A percentile compares a stretch with the other conserved stretches of the same genome.
Evolutionary conservation across 2,888 invertebrate species (phyloP).

Genomic region (Parnassius smintheus): DNA sequence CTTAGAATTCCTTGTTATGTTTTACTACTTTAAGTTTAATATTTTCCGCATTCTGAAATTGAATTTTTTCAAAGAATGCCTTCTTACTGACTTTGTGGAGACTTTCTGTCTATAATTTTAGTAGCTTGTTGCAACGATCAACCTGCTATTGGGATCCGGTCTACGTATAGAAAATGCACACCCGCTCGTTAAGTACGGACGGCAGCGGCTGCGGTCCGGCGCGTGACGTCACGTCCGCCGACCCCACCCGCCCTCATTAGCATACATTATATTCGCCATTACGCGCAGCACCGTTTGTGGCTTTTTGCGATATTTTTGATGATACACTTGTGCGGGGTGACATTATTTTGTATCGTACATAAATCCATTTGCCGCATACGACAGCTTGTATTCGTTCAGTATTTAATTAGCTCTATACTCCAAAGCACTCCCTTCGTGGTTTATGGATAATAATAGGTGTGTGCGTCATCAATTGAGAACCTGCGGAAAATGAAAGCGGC

Average conservation of each 20-base stretch:
- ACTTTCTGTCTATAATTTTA: conserved; percentile 17
- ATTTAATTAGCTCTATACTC: conserved; percentile 36
- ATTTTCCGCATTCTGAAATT: not conserved
- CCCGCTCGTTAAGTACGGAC: conserved; percentile 69
- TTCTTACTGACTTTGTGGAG: not conserved
- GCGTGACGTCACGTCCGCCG: conserved; percentile 74
- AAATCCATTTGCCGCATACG: conserved; percentile 31
- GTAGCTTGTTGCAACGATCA: conserved; percentile 36
- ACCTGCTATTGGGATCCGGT: conserved; percentile 39
- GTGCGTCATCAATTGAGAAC: conserved; percentile 24
- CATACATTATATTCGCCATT: conserved; percentile 78
- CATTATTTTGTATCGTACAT: conserved; percentile 41
- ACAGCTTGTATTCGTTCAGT: conserved; percentile 28
- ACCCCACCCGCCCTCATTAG: conserved; percentile 71
- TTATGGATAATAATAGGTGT: conserved; percentile 14
- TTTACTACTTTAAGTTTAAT: not conserved
- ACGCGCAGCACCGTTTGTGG: conserved; percentile 64
- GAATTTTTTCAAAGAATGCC: too few species aligned
- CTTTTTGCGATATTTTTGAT: conserved; percentile 68
- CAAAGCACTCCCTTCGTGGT: conserved; percentile 5
- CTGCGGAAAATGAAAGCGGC: conserved; percentile 15
- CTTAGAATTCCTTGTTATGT: not conserved
- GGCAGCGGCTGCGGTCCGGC: conserved; percentile 68
- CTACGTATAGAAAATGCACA: conserved; percentile 70
- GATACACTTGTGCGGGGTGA: conserved; percentile 48